Conservation (phyloP, 2,888 invertebrate genomes). For the Priocnemis perturbator region DNA sequence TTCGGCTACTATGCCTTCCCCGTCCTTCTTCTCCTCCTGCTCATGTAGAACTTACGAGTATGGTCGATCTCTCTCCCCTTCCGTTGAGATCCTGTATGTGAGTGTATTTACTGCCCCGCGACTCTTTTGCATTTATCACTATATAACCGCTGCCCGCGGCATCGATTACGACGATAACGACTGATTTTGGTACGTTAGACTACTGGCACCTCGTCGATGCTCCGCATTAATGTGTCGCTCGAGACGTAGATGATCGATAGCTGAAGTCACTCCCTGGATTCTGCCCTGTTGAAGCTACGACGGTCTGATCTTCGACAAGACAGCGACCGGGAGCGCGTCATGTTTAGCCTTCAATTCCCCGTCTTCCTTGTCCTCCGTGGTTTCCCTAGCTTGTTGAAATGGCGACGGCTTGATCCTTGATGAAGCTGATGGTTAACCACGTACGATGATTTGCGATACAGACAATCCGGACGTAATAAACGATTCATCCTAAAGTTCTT, state of each 20-base stretch:
- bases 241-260: conserved; percentile 10
- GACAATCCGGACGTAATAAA: not conserved
- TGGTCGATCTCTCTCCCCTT: conserved; percentile 6
- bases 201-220: conserved; percentile 45
- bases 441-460: too few relatives aligned
- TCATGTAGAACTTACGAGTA: conserved; percentile 19
- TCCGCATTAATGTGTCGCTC: conserved; percentile 2
- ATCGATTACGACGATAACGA: conserved; percentile 40
- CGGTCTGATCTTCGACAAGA: conserved; percentile 50
- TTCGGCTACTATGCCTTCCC: conserved; percentile 42
- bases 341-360: not conserved
- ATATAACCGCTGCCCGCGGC: not conserved
- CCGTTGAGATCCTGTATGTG: conserved; percentile 21
- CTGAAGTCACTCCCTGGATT: conserved; percentile 36
- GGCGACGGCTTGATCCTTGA: conserved; percentile 58
- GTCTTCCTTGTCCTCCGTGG: not conserved
- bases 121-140: not conserved
- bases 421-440: conserved; percentile 12
- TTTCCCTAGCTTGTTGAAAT: conserved; percentile 42
- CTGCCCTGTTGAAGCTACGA: conserved; percentile 55
- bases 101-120: not conserved
- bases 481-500: not conserved
- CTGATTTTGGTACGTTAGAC: conserved; percentile 51
- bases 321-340: conserved; percentile 19
- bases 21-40: conserved; percentile 22